Conservation (phyloP, 2,113 vertebrate species). For the Hippolais icterina region DNA sequence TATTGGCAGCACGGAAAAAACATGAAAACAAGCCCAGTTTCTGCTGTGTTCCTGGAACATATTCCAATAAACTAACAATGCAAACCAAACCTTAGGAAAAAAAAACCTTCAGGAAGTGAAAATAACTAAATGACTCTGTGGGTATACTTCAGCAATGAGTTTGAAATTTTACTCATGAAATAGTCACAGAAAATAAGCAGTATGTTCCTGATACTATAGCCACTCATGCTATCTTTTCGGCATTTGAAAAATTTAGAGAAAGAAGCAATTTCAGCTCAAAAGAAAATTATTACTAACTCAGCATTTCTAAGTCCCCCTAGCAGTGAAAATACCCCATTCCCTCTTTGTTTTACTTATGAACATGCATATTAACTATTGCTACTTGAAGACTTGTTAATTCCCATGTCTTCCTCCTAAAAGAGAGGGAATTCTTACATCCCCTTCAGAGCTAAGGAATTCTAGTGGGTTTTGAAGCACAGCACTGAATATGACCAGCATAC, state of each 20-base stretch:
- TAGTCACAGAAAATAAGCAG: neutral
- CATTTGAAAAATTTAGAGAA: neutral
- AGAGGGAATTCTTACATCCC: neutral
- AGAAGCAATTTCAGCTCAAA: neutral
- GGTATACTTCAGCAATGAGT: neutral
- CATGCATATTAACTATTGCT: neutral
- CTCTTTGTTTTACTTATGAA: neutral
- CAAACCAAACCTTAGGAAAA: neutral
- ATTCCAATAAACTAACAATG: neutral
- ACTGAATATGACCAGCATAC: neutral
- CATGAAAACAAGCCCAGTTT: neutral
- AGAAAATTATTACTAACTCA: neutral
- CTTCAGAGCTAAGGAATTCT: neutral
- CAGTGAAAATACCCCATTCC: neutral
- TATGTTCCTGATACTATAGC: accelerated
- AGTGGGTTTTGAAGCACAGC: neutral
- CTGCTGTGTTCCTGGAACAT: neutral
- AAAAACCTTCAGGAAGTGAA: neutral
- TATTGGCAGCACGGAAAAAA: neutral
- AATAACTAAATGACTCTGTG: neutral
- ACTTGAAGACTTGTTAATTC: neutral
- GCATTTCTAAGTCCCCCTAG: neutral
- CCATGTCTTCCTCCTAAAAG: neutral
- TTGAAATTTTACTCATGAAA: neutral
- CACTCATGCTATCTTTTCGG: neutral